Conservation (phyloP, 1,140 invertebrate genomes). For the Battus philenor region DNA sequence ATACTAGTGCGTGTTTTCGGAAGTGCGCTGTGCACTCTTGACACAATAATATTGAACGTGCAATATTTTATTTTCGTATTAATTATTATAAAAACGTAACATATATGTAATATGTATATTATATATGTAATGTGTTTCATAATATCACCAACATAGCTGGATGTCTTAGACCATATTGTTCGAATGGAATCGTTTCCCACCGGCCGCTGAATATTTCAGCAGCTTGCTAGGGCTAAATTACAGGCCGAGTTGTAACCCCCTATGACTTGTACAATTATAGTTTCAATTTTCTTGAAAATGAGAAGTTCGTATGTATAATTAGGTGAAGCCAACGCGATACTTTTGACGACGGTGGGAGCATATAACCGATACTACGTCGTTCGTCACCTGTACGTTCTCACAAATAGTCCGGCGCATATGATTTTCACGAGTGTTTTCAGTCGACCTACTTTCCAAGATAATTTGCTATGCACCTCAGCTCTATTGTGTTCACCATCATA, state of each 20-base stretch:
- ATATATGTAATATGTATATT: too few relatives aligned
- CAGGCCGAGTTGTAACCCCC: constrained; percentile 31
- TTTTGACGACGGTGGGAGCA: constrained; percentile 25
- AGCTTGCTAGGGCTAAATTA: constrained; percentile 48
- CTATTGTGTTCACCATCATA: constrained; percentile 2
- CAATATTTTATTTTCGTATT: too few relatives aligned
- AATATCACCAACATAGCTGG: too few relatives aligned
- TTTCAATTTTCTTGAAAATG: constrained; percentile 34
- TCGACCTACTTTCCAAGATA: constrained; percentile 12
- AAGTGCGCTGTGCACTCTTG: too few relatives aligned
- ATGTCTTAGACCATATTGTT: too few relatives aligned
- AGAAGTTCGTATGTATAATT: constrained; percentile 35
- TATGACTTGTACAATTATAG: constrained; percentile 40
- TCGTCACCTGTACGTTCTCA: constrained; percentile 27
- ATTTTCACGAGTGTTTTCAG: constrained; percentile 3
- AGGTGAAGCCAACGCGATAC: constrained; percentile 49
- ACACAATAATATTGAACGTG: too few relatives aligned
- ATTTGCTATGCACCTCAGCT: constrained; percentile 2
- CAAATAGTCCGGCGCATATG: constrained; percentile 14
- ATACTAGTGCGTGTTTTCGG: too few relatives aligned
- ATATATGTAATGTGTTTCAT: too few relatives aligned
- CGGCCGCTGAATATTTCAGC: constrained; percentile 58
- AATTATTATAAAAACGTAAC: too few relatives aligned
- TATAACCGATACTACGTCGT: constrained; percentile 23
- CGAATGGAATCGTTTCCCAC: constrained; percentile 55